Evolutionary conservation across 2,113 vertebrate genomes (phyloP), one percentile per base, ranked within the genome.

Genomic region (Chrysochloris asiatica): DNA sequence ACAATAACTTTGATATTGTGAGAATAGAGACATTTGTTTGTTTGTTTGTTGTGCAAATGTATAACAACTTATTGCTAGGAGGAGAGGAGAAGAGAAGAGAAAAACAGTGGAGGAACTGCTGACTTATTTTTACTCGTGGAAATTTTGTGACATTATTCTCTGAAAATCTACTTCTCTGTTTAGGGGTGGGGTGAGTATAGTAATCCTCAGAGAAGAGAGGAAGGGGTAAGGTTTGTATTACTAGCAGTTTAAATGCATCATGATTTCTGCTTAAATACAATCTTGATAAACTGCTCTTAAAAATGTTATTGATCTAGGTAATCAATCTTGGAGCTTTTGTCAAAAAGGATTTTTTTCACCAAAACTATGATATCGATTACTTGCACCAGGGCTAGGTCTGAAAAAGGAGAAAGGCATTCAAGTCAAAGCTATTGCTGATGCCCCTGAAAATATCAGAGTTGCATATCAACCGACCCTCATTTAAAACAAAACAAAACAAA

Each of bases 211-310:
- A 54, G 80, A 92, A 26, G 72, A 86, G 36, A 69, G 10, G 28
- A 72, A 26, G 22, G 41, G 10, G 56, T 13, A 75, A 90, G 84
- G 24, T 26, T 95, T 83, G 41, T 86, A 87, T 93, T 97, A 87
- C 88, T 96, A 93, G 89, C 6, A 90, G 82, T 95, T 95, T 92
- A 97, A 96, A 96, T 95, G 91, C 43, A 95, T 93, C 90, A 84
- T 91, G 81, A 59, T 93, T 84, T 91, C 88, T 95, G 83, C 93
- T 95, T 97, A 95, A 97, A 92, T 85, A 84, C 43, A 93, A 22
- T 83, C 91, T 93, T 96, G 95, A 97, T 97, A 80, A 97, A 97
- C 97, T 95, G 88, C 92, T 97, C 89, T 94, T 94, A 86, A 96
- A 54, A 88, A 38, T 41, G 56, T 38, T 89, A 81, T 94, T 89